Evolutionary conservation across 2,797 vertebrate species (phyloP).

Genomic region (Salmo trutta): DNA sequence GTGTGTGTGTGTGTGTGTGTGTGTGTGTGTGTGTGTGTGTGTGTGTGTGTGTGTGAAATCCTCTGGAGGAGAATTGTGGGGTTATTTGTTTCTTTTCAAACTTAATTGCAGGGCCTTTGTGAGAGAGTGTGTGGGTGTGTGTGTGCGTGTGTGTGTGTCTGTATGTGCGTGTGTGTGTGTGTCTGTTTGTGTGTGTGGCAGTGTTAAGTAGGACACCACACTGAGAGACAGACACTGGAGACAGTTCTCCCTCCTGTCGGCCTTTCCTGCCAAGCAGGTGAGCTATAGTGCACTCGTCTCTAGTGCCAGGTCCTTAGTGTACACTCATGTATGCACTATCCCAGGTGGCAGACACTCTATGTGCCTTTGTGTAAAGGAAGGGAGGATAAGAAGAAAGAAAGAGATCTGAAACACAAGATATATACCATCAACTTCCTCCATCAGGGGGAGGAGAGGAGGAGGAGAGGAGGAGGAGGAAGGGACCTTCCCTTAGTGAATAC

Average conservation of each 20-base stretch:
- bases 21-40: background rate
- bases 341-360: background rate
- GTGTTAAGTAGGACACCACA: slow-evolving; percentile 1
- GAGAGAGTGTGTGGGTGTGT: background rate
- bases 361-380: background rate
- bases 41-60: background rate
- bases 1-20: too few relatives aligned
- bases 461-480: background rate
- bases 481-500: background rate
- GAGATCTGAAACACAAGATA: slow-evolving; percentile 1
- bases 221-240: background rate
- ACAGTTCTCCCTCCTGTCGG: background rate
- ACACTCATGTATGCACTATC: background rate
- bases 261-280: background rate
- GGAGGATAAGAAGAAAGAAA: background rate
- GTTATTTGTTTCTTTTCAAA: background rate
- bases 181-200: background rate
- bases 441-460: background rate
- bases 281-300: background rate
- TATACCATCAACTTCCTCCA: background rate
- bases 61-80: background rate
- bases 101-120: background rate
- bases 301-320: background rate
- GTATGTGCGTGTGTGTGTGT: background rate
- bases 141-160: too few relatives aligned